Conservation (phyloP, 2,113 vertebrate species). For the Ifrita kowaldi region DNA sequence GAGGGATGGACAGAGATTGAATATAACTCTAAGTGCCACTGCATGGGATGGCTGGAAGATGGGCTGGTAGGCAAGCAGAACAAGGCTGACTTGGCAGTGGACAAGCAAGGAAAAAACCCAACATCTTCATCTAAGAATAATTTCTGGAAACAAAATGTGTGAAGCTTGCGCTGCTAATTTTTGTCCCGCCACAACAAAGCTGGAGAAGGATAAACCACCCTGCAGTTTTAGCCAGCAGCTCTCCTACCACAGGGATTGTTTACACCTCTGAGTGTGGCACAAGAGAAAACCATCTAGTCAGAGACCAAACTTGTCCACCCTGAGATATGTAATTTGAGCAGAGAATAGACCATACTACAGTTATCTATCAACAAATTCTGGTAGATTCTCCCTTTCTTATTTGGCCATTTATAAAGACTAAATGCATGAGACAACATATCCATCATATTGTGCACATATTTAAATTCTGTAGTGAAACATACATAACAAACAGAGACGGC, state of each 20-base stretch:
- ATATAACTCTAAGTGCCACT: not conserved
- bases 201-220: not conserved
- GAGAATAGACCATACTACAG: not conserved
- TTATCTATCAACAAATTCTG: not conserved
- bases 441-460: not conserved
- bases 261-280: not conserved
- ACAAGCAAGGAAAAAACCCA: not conserved
- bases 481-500: not conserved
- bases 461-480: conserved; percentile 1
- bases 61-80: not conserved
- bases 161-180: not conserved
- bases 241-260: not conserved
- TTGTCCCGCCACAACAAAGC: not conserved
- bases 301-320: conserved; percentile 65
- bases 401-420: not conserved
- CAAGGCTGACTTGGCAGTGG: not conserved
- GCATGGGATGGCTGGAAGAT: not conserved
- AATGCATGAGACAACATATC: conserved; percentile 1
- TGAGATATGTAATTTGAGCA: not conserved
- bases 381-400: not conserved
- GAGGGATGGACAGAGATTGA: not conserved
- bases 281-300: conserved; percentile 38
- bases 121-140: not conserved
- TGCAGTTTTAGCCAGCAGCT: not conserved
- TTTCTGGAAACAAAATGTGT: not conserved